A percentile compares a stretch with the other conserved stretches of the same genome.
These are phyloP conservation scores for Corticium candelabrum DNA, from an alignment of 37 sponge, comb jelly and placozoan genomes.

Conservation along the genomic window DNA sequence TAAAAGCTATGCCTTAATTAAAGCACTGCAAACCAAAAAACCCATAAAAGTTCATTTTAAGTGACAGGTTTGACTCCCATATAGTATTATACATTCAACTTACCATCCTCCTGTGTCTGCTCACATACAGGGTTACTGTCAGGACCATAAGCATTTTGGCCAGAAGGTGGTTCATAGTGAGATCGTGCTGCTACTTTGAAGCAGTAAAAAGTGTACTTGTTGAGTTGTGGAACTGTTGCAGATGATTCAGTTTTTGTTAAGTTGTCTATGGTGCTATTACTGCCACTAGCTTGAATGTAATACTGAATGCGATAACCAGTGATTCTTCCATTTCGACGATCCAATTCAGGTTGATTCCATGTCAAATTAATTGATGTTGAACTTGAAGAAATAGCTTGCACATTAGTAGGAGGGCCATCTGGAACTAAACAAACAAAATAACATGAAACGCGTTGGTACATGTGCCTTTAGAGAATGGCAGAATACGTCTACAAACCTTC, in stretches of 20 bases:
- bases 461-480: too few relatives aligned
- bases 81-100: too few relatives aligned
- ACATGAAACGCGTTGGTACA: too few relatives aligned
- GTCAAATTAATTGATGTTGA: constrained; percentile 6
- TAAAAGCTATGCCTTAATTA: too few relatives aligned
- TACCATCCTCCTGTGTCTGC: neutral
- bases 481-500: too few relatives aligned
- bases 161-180: neutral
- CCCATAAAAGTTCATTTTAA: too few relatives aligned
- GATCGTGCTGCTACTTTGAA: neutral
- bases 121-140: neutral
- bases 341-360: neutral
- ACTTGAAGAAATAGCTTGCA: neutral
- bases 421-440: neutral
- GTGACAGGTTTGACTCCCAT: too few relatives aligned
- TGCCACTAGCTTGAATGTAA: neutral
- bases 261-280: neutral
- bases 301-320: neutral
- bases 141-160: neutral
- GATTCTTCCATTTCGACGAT: neutral
- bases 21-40: too few relatives aligned
- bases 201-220: neutral
- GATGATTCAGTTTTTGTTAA: neutral
- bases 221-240: neutral
- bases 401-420: neutral